Evolutionary conservation across 2,888 invertebrate species (phyloP).

Genomic region (Caenorhabditis sinica): DNA sequence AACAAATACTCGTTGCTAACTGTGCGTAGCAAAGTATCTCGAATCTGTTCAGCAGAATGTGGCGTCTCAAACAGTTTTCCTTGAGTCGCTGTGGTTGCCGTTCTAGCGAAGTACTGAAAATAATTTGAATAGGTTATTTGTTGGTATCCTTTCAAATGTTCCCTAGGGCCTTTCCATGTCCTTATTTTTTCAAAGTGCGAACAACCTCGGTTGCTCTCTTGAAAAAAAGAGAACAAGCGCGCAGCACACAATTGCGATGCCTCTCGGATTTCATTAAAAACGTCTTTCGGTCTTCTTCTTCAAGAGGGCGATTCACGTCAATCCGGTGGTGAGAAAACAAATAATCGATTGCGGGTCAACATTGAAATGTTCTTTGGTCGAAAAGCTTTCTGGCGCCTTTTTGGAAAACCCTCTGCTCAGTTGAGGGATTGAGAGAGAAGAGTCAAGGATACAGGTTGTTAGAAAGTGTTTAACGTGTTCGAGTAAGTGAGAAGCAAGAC

Average conservation of each 20-base stretch:
- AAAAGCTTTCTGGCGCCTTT: constrained; percentile 36
- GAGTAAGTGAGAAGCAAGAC: neutral
- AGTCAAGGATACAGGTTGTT: neutral
- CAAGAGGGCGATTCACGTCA: constrained; percentile 58
- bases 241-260: constrained; percentile 10
- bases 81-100: constrained; percentile 73
- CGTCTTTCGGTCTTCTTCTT: constrained; percentile 47
- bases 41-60: constrained; percentile 72
- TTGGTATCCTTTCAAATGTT: neutral
- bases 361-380: constrained; percentile 56
- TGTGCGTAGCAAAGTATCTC: constrained; percentile 68
- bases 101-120: constrained; percentile 81
- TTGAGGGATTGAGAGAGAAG: neutral
- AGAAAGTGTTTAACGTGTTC: constrained; percentile 2
- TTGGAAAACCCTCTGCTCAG: constrained; percentile 16
- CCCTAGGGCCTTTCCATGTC: constrained; percentile 3
- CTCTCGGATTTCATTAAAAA: constrained; percentile 60
- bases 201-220: constrained; percentile 17
- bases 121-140: constrained; percentile 3
- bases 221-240: constrained; percentile 48
- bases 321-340: constrained; percentile 62
- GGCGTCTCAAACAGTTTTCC: constrained; percentile 76
- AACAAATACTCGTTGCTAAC: constrained; percentile 76
- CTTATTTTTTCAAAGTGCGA: constrained; percentile 41
- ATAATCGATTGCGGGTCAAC: constrained; percentile 60